Conservation (phyloP, 2,797 vertebrate species). For the Platalea minor region DNA sequence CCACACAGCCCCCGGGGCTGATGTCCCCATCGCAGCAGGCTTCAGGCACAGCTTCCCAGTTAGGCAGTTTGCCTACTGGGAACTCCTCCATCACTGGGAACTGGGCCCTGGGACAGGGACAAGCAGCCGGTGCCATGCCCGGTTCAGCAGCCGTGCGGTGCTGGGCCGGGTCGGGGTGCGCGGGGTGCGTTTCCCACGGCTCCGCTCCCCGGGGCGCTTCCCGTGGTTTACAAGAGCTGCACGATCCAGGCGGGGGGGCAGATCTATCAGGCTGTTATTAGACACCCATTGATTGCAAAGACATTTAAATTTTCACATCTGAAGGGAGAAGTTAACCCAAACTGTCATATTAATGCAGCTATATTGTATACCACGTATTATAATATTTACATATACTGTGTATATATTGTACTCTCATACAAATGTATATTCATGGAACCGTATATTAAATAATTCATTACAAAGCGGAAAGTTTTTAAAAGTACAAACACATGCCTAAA, state of each 20-base stretch:
- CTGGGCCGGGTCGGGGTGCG: fast-evolving
- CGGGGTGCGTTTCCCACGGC: background rate
- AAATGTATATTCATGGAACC: background rate
- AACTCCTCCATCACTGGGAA: background rate
- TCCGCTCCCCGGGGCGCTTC: fast-evolving
- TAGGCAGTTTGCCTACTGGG: background rate
- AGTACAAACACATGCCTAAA: background rate
- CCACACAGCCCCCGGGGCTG: background rate
- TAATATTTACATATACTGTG: fast-evolving
- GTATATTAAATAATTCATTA: background rate
- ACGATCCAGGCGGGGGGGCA: fast-evolving
- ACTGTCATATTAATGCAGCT: background rate
- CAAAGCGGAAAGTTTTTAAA: background rate
- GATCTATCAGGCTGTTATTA: background rate
- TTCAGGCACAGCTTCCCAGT: background rate
- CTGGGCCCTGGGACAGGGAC: background rate
- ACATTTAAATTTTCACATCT: background rate
- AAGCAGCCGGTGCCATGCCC: fast-evolving
- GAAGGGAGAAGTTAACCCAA: background rate
- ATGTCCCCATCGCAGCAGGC: fast-evolving
- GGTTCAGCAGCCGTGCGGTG: background rate
- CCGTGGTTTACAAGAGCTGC: background rate
- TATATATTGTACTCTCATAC: background rate
- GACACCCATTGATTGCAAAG: background rate
- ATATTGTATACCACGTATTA: fast-evolving